Percentiles rank a stretch among this genome's conserved stretches.
These are phyloP conservation scores for Campoletis raptor DNA, from an alignment of 2,888 invertebrate genomes.

Conservation along the genomic window DNA sequence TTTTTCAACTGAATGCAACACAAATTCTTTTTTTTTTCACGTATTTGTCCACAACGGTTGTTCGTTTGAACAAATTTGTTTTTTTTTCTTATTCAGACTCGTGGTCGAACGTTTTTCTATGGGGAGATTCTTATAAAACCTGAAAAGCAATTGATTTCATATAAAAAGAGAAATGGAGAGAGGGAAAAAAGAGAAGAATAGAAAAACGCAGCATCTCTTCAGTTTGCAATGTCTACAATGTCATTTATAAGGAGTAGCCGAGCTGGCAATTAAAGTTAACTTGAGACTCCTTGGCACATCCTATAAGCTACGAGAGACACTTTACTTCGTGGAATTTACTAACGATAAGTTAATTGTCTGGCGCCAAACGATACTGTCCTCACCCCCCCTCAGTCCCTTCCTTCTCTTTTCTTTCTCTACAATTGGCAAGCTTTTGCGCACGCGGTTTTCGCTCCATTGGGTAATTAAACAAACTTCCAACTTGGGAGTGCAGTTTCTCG, in stretches of 20 bases:
- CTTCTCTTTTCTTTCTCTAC: slow-evolving; percentile 18
- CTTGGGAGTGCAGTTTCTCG: slow-evolving; percentile 57
- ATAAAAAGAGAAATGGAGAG: slow-evolving; percentile 18
- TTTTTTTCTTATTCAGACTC: slow-evolving; percentile 1
- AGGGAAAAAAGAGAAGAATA: slow-evolving; percentile 26
- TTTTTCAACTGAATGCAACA: background rate
- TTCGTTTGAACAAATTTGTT: background rate
- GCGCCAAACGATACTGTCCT: slow-evolving; percentile 74
- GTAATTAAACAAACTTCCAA: slow-evolving; percentile 65
- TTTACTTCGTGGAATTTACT: slow-evolving; percentile 79
- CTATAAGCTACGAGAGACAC: slow-evolving; percentile 59
- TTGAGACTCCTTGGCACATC: slow-evolving; percentile 71
- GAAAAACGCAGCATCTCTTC: slow-evolving; percentile 59
- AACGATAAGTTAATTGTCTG: slow-evolving; percentile 80
- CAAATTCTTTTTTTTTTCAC: background rate
- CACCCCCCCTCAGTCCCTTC: background rate
- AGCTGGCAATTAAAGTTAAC: slow-evolving; percentile 81
- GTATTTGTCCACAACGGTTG: background rate
- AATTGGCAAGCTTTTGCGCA: slow-evolving; percentile 40
- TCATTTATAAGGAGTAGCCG: slow-evolving; percentile 79
- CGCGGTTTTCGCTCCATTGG: slow-evolving; percentile 44
- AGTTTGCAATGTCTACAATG: slow-evolving; percentile 73
- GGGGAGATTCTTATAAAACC: slow-evolving; percentile 43
- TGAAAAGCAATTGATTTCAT: slow-evolving; percentile 47
- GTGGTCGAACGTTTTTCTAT: background rate